Evolutionary conservation across 2,113 vertebrate genomes (phyloP), one percentile per base, ranked within the genome.

Genomic region (Siniperca knerii): DNA sequence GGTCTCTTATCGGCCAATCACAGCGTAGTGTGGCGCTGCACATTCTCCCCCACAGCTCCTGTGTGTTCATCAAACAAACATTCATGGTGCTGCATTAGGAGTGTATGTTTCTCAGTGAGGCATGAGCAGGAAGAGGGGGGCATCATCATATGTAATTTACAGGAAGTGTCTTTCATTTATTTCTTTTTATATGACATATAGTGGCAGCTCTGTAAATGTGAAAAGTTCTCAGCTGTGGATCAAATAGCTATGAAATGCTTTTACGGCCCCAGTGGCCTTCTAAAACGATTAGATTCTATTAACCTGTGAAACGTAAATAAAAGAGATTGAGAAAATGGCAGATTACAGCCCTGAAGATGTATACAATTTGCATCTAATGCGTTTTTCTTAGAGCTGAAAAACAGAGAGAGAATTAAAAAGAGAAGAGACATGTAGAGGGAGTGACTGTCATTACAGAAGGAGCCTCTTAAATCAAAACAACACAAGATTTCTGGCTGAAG

Each of bases 201-300:
- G 77, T 87, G 79, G 77, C 84, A 78, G 81, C 77, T 86, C 84
- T 71, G 84, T 87, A 91, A 92, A 92, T 81, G 73, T 82, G 84
- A 89, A 86, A 90, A 84, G 85, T 92, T 91, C 82, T 82, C 78
- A 67, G 85, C 87, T 58, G 65, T 74, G 77, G 88, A 62, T 88
- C 77, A 89, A 77, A 83, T 67, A 64, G 58, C 85, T 50, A 62
- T 92, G 83, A 89, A 93, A 89, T 69, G 64, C 33, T 73, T 93
- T 91, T 88, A 91, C 11, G 4, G 83, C 87, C 79, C 67, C 23
- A 71, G 55, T 70, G 84, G 87, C 80, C 85, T 90, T 83, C 84
- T 86, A 23, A 83, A 92, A 83, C 54, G 70, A 93, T 92, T 90
- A 84, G 71, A 91, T 86, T 91, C 81, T 65, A 85, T 91, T 93